Evolutionary conservation across 92 coral and sea anemone genomes (phyloP).

Genomic region (Phenganax subtilis): DNA sequence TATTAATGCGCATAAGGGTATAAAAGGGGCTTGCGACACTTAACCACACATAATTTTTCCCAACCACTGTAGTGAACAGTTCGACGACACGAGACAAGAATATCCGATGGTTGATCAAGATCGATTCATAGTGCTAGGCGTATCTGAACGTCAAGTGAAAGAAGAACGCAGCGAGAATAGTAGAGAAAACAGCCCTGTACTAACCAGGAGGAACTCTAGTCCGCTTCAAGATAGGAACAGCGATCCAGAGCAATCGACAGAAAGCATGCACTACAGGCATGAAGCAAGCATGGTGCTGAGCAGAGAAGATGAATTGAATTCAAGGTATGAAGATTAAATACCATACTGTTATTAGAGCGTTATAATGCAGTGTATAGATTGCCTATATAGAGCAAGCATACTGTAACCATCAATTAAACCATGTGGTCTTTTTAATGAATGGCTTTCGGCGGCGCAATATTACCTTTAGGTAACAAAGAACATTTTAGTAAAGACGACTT

Average conservation of each 20-base stretch:
- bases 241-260: constrained; percentile 8
- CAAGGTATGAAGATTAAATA: constrained; percentile 1
- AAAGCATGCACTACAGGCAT: constrained; percentile 21
- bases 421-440: no score
- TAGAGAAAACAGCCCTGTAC: constrained; percentile 1
- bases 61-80: background rate
- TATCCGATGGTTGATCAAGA: background rate
- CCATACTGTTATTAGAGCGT: background rate
- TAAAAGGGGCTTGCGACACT: background rate
- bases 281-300: constrained; percentile 27
- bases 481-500: no score
- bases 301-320: background rate
- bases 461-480: no score
- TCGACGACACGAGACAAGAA: background rate
- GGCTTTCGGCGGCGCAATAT: no score
- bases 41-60: background rate
- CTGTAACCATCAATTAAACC: no score
- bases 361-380: background rate
- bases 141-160: constrained; percentile 1
- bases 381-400: background rate
- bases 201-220: constrained; percentile 12
- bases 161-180: background rate
- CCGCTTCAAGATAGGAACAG: constrained; percentile 2
- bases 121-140: constrained; percentile 1
- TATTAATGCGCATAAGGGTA: background rate